Percentiles rank a stretch among this genome's conserved stretches.
phyloP scores from a whole-genome alignment of 2,797 vertebrate species.

The Scolopax rusticola region DNA sequence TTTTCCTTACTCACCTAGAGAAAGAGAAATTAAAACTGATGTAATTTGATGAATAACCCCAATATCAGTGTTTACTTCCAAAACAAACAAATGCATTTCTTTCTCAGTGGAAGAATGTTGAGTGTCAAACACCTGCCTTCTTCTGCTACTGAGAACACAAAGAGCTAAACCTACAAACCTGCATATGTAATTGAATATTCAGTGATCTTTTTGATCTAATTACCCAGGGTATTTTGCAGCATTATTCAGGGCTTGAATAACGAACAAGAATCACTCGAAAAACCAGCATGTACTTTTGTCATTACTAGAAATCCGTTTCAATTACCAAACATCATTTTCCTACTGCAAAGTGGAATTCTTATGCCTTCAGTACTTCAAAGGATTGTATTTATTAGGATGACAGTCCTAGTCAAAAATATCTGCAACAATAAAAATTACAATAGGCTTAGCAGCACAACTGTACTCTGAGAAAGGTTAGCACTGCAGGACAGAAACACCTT shows the following conservation, averaged over 20 bases:
- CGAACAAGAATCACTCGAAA: constrained; percentile 4
- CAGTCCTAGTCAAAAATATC: neutral
- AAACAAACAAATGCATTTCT: neutral
- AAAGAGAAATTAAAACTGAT: constrained; percentile 47
- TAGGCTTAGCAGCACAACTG: neutral
- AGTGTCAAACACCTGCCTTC: neutral
- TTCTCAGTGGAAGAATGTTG: neutral
- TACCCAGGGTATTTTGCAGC: neutral
- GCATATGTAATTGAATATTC: neutral
- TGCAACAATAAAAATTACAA: neutral
- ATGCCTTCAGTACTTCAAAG: neutral
- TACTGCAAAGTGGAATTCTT: neutral
- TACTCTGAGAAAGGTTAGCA: neutral
- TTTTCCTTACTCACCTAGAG: constrained; percentile 92
- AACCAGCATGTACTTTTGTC: neutral
- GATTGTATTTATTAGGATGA: neutral
- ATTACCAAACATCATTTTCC: neutral
- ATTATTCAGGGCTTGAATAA: constrained; percentile 8
- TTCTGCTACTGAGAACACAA: neutral
- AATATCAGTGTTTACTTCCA: neutral
- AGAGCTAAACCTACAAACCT: neutral
- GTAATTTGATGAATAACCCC: neutral
- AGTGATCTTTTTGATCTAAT: constrained; percentile 17
- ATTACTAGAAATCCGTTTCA: constrained; percentile 22
- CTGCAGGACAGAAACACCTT: neutral